Conservation (phyloP, 2,113 vertebrate genomes). For the Orycteropus afer region DNA sequence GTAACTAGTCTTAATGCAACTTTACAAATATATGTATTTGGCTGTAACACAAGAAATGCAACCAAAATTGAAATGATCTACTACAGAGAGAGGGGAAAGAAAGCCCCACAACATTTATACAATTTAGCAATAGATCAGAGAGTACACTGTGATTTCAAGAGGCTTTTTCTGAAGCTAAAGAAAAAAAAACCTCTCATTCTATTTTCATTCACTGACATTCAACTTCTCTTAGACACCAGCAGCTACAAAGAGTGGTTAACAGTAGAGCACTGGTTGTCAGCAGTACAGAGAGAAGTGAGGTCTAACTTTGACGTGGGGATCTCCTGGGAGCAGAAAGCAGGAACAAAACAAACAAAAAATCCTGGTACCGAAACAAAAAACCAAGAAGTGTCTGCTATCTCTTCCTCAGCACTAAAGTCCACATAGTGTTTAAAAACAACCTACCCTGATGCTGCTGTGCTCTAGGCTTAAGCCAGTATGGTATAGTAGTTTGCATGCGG, state of each 20-base stretch:
- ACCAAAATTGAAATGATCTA: slow-evolving; percentile 8
- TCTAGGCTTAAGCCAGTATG: neutral
- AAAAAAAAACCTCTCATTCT: neutral
- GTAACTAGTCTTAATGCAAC: neutral
- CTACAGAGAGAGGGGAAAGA: neutral
- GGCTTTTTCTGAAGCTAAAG: slow-evolving; percentile 56
- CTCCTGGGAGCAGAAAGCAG: slow-evolving; percentile 27
- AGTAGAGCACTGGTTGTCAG: neutral
- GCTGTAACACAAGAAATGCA: slow-evolving; percentile 37
- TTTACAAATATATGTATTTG: slow-evolving; percentile 34
- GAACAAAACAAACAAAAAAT: slow-evolving; percentile 31
- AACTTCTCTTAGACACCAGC: slow-evolving; percentile 29
- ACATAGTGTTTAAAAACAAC: slow-evolving; percentile 43
- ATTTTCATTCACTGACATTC: slow-evolving; percentile 41
- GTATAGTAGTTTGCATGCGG: neutral
- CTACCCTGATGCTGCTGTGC: neutral
- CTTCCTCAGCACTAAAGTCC: slow-evolving; percentile 19
- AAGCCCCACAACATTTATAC: neutral
- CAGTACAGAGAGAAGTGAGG: neutral
- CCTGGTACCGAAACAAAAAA: slow-evolving; percentile 8
- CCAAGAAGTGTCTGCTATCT: neutral
- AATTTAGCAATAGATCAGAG: slow-evolving; percentile 34
- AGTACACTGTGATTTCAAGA: slow-evolving; percentile 40
- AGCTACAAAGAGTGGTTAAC: slow-evolving; percentile 11
- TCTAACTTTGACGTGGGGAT: neutral